Evolutionary conservation across 2,888 invertebrate species (phyloP), one percentile per base, ranked within the genome.

Genomic region (Trichogramma dendrolimi): DNA sequence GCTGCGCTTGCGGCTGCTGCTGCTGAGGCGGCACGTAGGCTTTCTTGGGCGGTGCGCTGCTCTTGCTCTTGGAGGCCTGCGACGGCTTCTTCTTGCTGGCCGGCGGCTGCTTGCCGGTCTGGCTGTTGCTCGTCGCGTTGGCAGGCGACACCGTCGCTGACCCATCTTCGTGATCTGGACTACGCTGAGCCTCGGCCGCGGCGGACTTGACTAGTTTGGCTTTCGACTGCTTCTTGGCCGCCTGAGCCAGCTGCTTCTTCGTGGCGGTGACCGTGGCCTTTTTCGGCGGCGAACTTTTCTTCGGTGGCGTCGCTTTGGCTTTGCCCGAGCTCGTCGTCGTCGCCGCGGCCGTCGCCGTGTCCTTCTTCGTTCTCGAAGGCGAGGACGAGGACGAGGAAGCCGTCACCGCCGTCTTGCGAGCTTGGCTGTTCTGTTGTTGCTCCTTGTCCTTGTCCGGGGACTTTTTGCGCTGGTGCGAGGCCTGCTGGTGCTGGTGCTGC

Each of bases 161-260:
- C 27, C 27, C 27, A 2, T 27, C 27, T 27, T 27, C 27, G 27
- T 27, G 27, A 27, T 27, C 27, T 27, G 27, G 27, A 27, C 27
- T 27, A 27, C 27, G 27, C 27, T 27, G 27, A 27, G 51, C n/a
- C 43, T 64, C 61, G 27, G 27, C 27, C 6, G 14, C 27, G 38
- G 6, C 27, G 42, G 50, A 46, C 7, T 61, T 83, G 79, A 84
- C 73, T 79, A 83, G 82, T 79, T 83, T 83, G 76, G 83, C 80
- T 69, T 77, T 8, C 67, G 79, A 72, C 50, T 48, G 71, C 58
- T 78, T 78, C 49, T 65, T 70, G n/a, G 75, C 66, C 47, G 73
- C 56, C 58, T 75, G 77, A 38, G 72, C 72, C 61, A 27, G 61
- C n/a, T 48, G 11, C n/a, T 48, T 11, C 4, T 49, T 39, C 46